Evolutionary conservation across 2,113 vertebrate genomes (phyloP).

Genomic region (Helogale parvula): DNA sequence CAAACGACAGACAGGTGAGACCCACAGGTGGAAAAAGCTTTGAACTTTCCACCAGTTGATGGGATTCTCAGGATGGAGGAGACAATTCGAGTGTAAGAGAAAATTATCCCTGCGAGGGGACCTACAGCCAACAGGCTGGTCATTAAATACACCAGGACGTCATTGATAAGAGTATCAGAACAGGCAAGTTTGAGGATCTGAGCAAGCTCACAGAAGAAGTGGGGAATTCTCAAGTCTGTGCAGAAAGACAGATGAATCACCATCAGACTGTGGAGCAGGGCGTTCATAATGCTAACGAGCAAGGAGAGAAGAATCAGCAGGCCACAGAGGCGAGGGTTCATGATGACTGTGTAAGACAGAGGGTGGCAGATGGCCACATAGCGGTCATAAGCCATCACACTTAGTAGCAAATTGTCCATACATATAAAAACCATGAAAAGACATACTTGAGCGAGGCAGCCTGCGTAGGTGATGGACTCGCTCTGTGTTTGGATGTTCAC

Average conservation of each 20-base stretch:
- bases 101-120: constrained; percentile 12
- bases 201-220: constrained; percentile 64
- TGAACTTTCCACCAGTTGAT: neutral
- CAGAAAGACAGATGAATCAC: constrained; percentile 46
- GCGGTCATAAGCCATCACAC: constrained; percentile 34
- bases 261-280: constrained; percentile 12
- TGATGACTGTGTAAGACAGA: neutral
- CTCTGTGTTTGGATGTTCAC: constrained; percentile 12
- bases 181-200: constrained; percentile 56
- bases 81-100: neutral
- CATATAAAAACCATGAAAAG: constrained; percentile 49
- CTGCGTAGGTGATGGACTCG: constrained; percentile 29
- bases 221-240: neutral
- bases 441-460: constrained; percentile 49
- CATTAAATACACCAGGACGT: neutral
- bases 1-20: constrained; percentile 28
- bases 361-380: constrained; percentile 51
- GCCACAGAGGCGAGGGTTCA: neutral
- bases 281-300: neutral
- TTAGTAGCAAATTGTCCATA: constrained; percentile 39
- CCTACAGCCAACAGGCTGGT: neutral
- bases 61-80: neutral
- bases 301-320: neutral
- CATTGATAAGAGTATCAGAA: neutral
- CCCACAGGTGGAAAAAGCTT: constrained; percentile 45